Evolutionary conservation across 2,888 invertebrate genomes (phyloP), one percentile per base, ranked within the genome.

Genomic region (Mesochorus sp.): DNA sequence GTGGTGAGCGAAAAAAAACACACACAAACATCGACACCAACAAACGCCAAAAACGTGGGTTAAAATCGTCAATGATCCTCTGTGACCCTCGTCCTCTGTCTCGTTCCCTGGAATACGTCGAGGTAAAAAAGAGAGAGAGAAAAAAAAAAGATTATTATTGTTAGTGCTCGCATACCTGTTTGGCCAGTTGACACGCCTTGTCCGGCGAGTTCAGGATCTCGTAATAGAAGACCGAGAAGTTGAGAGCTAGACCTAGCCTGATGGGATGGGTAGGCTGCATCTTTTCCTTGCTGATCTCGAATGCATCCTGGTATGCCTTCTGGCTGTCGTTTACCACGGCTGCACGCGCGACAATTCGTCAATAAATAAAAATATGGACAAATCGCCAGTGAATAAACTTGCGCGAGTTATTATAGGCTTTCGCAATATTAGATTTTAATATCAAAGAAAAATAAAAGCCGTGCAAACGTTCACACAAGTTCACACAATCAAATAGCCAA

Each of bases 211-310:
- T 93, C 90, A 94, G 92, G 88, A 95, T 95, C 93, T 95, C 95
- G 92, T 95, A 95, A 92, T 94, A 95, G 93, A 95, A 95, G 89
- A 95, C 95, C 85, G 95, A 95, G 92, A 95, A 95, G 92, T 95
- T 95, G 89, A 95, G 96, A 91, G 98, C 98, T 92, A 98, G 94
- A 92, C 98, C 98, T 94, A 99, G 95, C 93, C 98, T 95, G 93
- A 99, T 98, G 91, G 98, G 98, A 93, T 98, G 98, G 93, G 98
- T 98, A 91, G 98, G 97, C 94, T 97, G 96, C 98, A 98, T 97
- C 94, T 97, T 96, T 92, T 95, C 95, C 95, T 96, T 97, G 94
- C 97, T 97, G 94, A 97, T 97, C 93, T 97, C 97, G 92, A 97
- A 97, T 92, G 98, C 98, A 92, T 97, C 97, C 92, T 97, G 96